phyloP scores from a whole-genome alignment of 2,888 invertebrate species.

The Rhaphigaster nebulosa region DNA sequence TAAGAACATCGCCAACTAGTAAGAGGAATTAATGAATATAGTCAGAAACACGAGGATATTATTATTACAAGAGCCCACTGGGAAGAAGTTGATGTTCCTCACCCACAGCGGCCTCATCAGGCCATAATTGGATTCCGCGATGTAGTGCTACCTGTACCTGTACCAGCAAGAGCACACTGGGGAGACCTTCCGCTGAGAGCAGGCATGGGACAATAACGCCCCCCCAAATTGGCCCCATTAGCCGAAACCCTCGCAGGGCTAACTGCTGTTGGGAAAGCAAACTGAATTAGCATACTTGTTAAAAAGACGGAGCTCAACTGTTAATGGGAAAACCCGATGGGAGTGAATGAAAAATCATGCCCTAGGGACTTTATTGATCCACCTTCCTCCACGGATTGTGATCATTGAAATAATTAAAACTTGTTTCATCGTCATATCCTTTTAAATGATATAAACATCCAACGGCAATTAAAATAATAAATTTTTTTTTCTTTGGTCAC shows the following conservation, averaged over 20 bases:
- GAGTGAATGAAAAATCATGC: not conserved
- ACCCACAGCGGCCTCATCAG: not conserved
- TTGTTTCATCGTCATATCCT: not conserved
- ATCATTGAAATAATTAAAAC: not conserved
- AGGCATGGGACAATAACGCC: not conserved
- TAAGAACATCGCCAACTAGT: too few relatives aligned
- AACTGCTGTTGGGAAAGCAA: slow-evolving; percentile 30
- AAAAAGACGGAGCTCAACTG: not conserved
- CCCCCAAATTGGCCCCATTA: not conserved
- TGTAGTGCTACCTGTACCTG: not conserved
- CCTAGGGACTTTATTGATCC: not conserved
- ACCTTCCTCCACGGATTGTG: not conserved
- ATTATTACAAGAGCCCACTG: not conserved
- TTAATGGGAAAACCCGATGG: not conserved
- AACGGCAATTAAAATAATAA: too few relatives aligned
- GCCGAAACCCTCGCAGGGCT: not conserved
- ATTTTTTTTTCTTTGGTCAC: too few relatives aligned
- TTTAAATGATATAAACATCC: too few relatives aligned
- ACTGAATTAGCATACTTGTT: slow-evolving; percentile 41
- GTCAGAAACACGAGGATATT: not conserved
- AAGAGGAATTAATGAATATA: not conserved
- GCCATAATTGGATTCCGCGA: not conserved
- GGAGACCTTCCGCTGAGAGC: not conserved
- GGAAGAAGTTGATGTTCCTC: not conserved
- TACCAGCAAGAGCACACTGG: not conserved